Conservation (phyloP, 2,113 vertebrate genomes). For the Silurus meridionalis region DNA sequence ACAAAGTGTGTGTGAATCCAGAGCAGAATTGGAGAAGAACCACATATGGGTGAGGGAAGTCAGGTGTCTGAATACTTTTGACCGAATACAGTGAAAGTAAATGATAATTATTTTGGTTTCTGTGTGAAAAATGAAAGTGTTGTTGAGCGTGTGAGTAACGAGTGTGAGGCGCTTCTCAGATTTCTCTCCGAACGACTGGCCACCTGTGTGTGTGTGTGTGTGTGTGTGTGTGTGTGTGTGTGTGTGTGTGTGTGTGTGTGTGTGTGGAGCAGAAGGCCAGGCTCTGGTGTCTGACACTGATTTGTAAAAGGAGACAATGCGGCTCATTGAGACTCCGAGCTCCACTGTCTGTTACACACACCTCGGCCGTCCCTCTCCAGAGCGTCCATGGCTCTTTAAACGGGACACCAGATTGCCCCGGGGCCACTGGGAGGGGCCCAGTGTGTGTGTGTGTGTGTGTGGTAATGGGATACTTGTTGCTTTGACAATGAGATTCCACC, state of each 20-base stretch:
- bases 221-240: slow-evolving; percentile 47
- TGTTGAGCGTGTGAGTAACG: not conserved
- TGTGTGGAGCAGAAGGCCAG: slow-evolving; percentile 70
- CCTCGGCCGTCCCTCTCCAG: slow-evolving; percentile 58
- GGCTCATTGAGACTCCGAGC: slow-evolving; percentile 71
- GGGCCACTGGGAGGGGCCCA: slow-evolving; percentile 27
- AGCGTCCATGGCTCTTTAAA: slow-evolving; percentile 62
- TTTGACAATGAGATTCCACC: slow-evolving; percentile 73
- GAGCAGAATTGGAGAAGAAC: no score
- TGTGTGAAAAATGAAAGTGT: no score
- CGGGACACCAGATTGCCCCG: slow-evolving; percentile 69
- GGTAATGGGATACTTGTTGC: slow-evolving; percentile 63
- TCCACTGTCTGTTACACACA: slow-evolving; percentile 77
- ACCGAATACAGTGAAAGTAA: no score
- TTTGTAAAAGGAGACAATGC: slow-evolving; percentile 77
- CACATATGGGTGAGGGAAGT: no score
- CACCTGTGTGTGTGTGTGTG: slow-evolving; percentile 27
- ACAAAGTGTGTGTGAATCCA: no score
- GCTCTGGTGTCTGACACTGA: slow-evolving; percentile 77
- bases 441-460: not conserved
- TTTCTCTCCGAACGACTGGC: not conserved
- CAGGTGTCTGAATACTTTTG: no score
- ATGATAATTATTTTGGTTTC: no score
- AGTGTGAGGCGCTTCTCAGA: not conserved
- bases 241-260: slow-evolving; percentile 52